Conservation (phyloP, 2,888 invertebrate species). For the Lycia hirtaria region DNA sequence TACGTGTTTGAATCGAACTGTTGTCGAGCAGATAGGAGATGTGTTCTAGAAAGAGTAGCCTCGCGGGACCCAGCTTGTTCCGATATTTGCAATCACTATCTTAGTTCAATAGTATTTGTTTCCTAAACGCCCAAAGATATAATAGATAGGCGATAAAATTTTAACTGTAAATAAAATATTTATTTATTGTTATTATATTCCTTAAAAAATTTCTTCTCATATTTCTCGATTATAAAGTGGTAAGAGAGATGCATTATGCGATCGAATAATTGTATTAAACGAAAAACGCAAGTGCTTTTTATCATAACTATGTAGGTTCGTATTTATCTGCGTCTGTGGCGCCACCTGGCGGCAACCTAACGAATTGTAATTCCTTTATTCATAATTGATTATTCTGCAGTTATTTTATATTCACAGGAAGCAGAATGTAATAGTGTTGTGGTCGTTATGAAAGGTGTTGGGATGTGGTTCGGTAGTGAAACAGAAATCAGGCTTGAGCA, state of each 20-base stretch:
- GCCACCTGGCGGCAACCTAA: conserved; percentile 44
- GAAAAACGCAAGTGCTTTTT: conserved; percentile 77
- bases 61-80: conserved; percentile 36
- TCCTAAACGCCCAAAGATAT: conserved; percentile 66
- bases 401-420: conserved; percentile 59
- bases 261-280: conserved; percentile 67
- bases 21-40: conserved; percentile 17
- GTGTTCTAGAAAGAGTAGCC: conserved; percentile 9
- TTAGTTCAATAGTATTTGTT: conserved; percentile 58
- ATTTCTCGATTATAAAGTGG: conserved; percentile 81
- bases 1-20: conserved; percentile 36
- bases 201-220: conserved; percentile 80
- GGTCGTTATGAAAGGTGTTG: conserved; percentile 48
- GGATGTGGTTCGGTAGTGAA: conserved; percentile 59
- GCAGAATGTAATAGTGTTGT: conserved; percentile 38
- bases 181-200: conserved; percentile 84
- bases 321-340: conserved; percentile 27
- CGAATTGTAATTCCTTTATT: conserved; percentile 61
- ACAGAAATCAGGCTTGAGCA: conserved; percentile 73
- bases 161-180: conserved; percentile 84
- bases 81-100: conserved; percentile 35
- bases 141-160: conserved; percentile 82
- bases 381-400: conserved; percentile 53
- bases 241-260: conserved; percentile 78
- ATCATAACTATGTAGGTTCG: conserved; percentile 63